These are phyloP conservation scores for Otolemur crassicaudatus DNA, from an alignment of 2,797 vertebrate genomes.

Conservation along the genomic window DNA sequence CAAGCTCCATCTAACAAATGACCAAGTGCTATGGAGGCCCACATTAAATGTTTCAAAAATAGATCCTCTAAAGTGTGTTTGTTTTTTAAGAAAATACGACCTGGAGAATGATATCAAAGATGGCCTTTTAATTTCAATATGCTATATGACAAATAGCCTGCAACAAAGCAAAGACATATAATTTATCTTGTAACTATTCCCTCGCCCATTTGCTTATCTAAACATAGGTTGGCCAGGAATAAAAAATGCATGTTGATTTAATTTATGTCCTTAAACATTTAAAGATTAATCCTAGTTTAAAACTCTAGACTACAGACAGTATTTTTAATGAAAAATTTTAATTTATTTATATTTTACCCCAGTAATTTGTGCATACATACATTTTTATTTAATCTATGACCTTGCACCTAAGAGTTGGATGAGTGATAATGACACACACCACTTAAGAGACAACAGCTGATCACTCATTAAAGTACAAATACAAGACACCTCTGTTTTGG, in stretches of 20 bases:
- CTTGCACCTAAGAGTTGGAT: neutral
- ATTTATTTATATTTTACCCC: neutral
- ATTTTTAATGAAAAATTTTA: conserved; percentile 11
- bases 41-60: conserved; percentile 19
- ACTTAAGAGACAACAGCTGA: neutral
- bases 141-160: conserved; percentile 60
- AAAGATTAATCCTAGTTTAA: conserved; percentile 31
- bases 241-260: conserved; percentile 31
- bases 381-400: conserved; percentile 16
- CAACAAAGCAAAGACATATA: conserved; percentile 53
- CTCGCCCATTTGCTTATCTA: conserved; percentile 38
- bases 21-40: neutral
- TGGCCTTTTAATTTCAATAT: conserved; percentile 59
- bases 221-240: conserved; percentile 12
- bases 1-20: neutral
- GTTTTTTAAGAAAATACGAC: conserved; percentile 20
- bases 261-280: conserved; percentile 53
- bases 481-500: neutral
- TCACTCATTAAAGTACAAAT: neutral
- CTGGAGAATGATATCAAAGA: conserved; percentile 20
- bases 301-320: neutral
- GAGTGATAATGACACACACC: neutral
- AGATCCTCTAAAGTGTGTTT: neutral
- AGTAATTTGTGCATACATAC: neutral
- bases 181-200: conserved; percentile 45